Evolutionary conservation across 2,888 invertebrate genomes (phyloP).

Genomic region (Cheilosia scutellata): DNA sequence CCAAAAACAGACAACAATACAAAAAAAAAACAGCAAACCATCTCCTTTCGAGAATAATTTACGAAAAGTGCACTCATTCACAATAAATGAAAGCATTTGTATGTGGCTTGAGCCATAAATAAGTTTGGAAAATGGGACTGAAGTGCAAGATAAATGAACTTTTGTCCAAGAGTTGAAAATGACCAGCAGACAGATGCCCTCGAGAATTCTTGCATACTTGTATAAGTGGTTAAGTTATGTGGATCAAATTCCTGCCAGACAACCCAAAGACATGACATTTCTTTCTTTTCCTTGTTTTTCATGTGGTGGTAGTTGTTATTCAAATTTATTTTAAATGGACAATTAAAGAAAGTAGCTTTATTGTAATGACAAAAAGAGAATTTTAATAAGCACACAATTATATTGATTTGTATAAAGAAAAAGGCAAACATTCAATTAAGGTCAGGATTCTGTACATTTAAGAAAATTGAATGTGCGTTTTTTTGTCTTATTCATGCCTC

Average conservation of each 20-base stretch:
- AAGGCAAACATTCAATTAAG: too few relatives aligned
- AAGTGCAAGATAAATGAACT: constrained; percentile 75
- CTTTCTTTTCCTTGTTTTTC: background rate
- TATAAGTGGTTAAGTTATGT: constrained; percentile 75
- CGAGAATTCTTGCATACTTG: constrained; percentile 65
- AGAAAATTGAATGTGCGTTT: too few relatives aligned
- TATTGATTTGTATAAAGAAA: too few relatives aligned
- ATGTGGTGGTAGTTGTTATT: too few relatives aligned
- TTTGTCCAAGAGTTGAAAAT: constrained; percentile 70
- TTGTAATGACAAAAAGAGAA: too few relatives aligned
- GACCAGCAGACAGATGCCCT: constrained; percentile 74
- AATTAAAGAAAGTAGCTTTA: too few relatives aligned
- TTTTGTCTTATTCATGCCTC: too few relatives aligned
- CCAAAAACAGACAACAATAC: constrained; percentile 46
- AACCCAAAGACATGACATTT: constrained; percentile 44
- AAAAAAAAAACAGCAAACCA: constrained; percentile 40
- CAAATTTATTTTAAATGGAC: too few relatives aligned
- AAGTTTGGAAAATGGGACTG: constrained; percentile 74
- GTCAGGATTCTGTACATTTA: too few relatives aligned
- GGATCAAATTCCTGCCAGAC: constrained; percentile 68
- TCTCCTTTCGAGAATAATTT: constrained; percentile 71
- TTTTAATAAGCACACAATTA: too few relatives aligned
- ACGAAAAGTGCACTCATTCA: constrained; percentile 74
- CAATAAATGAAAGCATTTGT: constrained; percentile 75
- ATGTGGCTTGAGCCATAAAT: constrained; percentile 74